Base-by-base conservation (phyloP, 2,888 invertebrate genomes). In the Rutpela maculata region DNA sequence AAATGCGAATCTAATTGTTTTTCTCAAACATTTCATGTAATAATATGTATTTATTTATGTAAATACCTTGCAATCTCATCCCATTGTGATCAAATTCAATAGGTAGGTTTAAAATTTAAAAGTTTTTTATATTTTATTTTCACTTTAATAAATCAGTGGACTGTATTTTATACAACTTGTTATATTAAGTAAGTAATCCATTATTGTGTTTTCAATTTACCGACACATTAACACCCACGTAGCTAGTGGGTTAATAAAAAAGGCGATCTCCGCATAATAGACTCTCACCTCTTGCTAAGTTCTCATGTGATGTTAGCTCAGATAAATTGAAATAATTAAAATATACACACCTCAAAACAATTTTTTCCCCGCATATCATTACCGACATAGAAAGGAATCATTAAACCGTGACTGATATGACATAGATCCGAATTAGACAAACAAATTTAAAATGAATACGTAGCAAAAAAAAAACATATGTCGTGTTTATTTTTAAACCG, bases 401-500 rank as follows among this genome's bases (percentile, higher is more conserved):
- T 50, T 50, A 50, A 62, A 22, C 31, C 62, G n/a, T 63, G 17
- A 35, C 31, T 18, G 15, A 63, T 60, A 9, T 59, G 59, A 50
- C 38, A 59, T 43, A 57, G 50, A 70, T 59, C 67, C 10, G 18
- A 35, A 59, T 38, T 60, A 18, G 38, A 31, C 18, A 56, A 70
- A 62, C 50, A 62, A 43, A 43, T 62, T 26, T 50, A 63, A 63
- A 72, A 38, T 63, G 55, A 72, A 62, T 63, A 19, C 26, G 3
- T 38, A 19, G 10, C 12, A 69, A 57, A 69, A 31, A 56, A n/a
- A 55, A 26, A 57, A 69, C 69, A 59, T 38, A 35, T 69, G 69
- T 69, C 38, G 15, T 9, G 19, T 56, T 35, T 69, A 69, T 69
- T 69, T 69, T 69, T 69, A 69, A 59, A 43, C 3, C 59, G 31